Percentiles rank a stretch among this genome's conserved stretches.
Conservation (phyloP, 1,140 invertebrate genomes). For the Amyelois transitella region DNA sequence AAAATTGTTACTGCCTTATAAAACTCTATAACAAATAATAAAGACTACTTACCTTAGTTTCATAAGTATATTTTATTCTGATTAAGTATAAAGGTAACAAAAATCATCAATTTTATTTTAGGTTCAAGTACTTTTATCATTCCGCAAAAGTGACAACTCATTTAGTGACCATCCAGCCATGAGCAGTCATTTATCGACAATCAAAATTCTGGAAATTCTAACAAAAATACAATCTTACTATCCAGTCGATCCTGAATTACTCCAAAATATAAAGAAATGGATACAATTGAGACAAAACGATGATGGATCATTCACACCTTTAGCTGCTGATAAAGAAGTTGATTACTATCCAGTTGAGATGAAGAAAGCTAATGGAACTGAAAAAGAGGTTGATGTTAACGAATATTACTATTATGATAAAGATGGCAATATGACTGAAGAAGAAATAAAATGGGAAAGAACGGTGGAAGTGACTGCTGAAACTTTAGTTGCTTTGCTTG, state of each 20-base stretch:
- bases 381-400: slow-evolving; percentile 52
- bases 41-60: too few species aligned
- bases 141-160: slow-evolving; percentile 76
- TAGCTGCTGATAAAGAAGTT: slow-evolving; percentile 74
- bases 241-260: slow-evolving; percentile 75
- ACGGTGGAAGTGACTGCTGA: slow-evolving; percentile 77
- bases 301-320: slow-evolving; percentile 76
- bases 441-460: slow-evolving; percentile 68
- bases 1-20: not conserved
- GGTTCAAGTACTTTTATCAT: slow-evolving; percentile 77
- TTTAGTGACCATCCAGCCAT: slow-evolving; percentile 79
- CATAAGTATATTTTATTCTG: too few species aligned
- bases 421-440: slow-evolving; percentile 67
- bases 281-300: slow-evolving; percentile 75
- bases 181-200: slow-evolving; percentile 75
- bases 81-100: too few species aligned
- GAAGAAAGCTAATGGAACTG: slow-evolving; percentile 43
- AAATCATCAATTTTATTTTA: slow-evolving; percentile 29
- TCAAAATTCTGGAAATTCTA: slow-evolving; percentile 76
- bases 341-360: slow-evolving; percentile 64
- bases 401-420: slow-evolving; percentile 67
- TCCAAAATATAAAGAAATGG: slow-evolving; percentile 76
- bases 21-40: not conserved
- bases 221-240: slow-evolving; percentile 76
- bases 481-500: slow-evolving; percentile 75